Evolutionary conservation across 2,888 invertebrate genomes (phyloP).

Genomic region (Crepidodera aurea): DNA sequence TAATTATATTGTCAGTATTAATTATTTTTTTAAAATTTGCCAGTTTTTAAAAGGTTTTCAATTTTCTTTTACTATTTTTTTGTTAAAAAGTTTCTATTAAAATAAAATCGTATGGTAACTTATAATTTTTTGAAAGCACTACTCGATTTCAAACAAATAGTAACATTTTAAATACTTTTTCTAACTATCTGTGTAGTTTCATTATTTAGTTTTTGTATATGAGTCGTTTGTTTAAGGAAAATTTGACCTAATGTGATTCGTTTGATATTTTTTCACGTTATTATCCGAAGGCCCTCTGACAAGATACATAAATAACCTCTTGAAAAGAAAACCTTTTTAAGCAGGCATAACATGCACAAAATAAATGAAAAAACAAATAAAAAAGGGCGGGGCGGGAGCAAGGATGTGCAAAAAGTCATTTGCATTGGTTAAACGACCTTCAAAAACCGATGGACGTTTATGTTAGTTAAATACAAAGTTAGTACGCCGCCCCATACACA

Average conservation of each 20-base stretch:
- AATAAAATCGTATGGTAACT: too few relatives aligned
- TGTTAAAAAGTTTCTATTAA: too few relatives aligned
- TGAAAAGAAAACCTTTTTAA: constrained; percentile 67
- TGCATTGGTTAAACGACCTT: constrained; percentile 71
- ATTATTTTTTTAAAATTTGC: background rate
- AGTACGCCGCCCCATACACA: constrained; percentile 88
- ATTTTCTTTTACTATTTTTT: background rate
- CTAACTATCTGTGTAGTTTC: too few relatives aligned
- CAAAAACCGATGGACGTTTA: constrained; percentile 71
- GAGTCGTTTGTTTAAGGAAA: too few relatives aligned
- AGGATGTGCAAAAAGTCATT: constrained; percentile 70
- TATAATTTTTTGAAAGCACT: too few relatives aligned
- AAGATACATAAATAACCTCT: constrained; percentile 56
- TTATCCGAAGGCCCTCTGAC: constrained; percentile 39
- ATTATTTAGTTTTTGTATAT: too few relatives aligned
- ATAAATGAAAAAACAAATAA: constrained; percentile 56
- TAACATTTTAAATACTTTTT: too few relatives aligned
- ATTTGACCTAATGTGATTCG: too few relatives aligned
- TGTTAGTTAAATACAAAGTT: constrained; percentile 60
- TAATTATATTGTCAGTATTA: too few relatives aligned
- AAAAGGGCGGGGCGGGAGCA: constrained; percentile 70
- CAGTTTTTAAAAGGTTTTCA: constrained; percentile 1
- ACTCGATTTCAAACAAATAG: too few relatives aligned
- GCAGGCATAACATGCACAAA: constrained; percentile 77
- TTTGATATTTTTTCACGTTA: too few relatives aligned